Conservation (phyloP, 2,797 vertebrate genomes). For the Chlorospingus flavigularis region DNA sequence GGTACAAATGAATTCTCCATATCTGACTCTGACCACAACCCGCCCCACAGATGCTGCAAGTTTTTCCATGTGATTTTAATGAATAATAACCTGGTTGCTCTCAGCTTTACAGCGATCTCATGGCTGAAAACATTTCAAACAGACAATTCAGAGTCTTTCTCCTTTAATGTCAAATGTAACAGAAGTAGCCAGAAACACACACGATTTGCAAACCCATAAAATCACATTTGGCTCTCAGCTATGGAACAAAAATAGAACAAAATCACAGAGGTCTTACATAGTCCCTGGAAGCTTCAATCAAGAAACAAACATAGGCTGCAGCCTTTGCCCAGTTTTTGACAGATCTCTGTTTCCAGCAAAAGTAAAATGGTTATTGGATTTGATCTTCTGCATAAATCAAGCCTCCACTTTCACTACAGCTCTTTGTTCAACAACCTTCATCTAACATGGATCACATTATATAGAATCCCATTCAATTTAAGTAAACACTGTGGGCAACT, state of each 20-base stretch:
- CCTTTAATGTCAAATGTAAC: neutral
- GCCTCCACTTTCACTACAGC: neutral
- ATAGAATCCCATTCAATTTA: neutral
- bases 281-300: neutral
- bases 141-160: neutral
- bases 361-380: neutral
- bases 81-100: neutral
- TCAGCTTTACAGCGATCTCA: slow-evolving; percentile 2
- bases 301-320: neutral
- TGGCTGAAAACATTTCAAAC: slow-evolving; percentile 17
- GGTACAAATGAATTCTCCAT: neutral
- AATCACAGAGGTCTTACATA: slow-evolving; percentile 14
- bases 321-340: slow-evolving; percentile 9
- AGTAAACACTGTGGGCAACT: neutral
- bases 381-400: neutral
- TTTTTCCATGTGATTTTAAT: slow-evolving; percentile 21
- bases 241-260: slow-evolving; percentile 34
- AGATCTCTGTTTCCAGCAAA: neutral
- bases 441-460: neutral
- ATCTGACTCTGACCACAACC: neutral
- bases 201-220: slow-evolving; percentile 24
- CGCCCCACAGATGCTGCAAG: neutral
- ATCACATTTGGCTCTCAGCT: neutral
- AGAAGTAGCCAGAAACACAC: slow-evolving; percentile 4
- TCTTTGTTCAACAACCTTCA: neutral